Percentiles rank a stretch among this genome's conserved stretches.
Evolutionary conservation across 2,888 invertebrate species (phyloP).

Genomic region (Scaptomyza tumidula): DNA sequence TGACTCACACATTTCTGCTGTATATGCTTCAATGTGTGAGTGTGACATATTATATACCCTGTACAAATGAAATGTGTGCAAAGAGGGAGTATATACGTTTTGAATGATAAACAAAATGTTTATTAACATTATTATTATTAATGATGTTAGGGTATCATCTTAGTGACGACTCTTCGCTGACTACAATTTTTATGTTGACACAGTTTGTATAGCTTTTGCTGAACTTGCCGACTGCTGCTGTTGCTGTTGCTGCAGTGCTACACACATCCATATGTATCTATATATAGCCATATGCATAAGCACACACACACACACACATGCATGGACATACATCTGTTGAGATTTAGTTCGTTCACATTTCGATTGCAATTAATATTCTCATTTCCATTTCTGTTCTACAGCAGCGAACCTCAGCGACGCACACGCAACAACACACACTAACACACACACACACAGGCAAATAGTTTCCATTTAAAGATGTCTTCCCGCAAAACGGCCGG

Average conservation of each 20-base stretch:
- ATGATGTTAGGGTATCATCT: slow-evolving; percentile 12
- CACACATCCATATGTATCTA: slow-evolving; percentile 50
- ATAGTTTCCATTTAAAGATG: slow-evolving; percentile 86
- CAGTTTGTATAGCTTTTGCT: slow-evolving; percentile 67
- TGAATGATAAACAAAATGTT: too few relatives aligned
- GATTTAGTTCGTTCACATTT: slow-evolving; percentile 15
- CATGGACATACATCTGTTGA: neutral
- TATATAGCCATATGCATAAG: slow-evolving; percentile 60
- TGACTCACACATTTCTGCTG: slow-evolving; percentile 48
- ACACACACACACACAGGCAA: slow-evolving; percentile 5
- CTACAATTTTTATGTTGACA: slow-evolving; percentile 56
- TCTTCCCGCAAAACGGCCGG: slow-evolving; percentile 98
- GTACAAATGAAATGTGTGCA: neutral
- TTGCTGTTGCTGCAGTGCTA: slow-evolving; percentile 30
- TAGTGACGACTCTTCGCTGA: neutral
- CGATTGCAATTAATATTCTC: slow-evolving; percentile 23
- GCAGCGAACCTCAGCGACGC: slow-evolving; percentile 18
- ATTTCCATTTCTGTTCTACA: slow-evolving; percentile 6
- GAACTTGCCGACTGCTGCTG: slow-evolving; percentile 57
- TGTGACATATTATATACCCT: slow-evolving; percentile 14
- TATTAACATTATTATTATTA: too few relatives aligned
- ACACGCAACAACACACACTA: slow-evolving; percentile 23
- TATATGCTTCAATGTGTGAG: neutral
- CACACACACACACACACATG: slow-evolving; percentile 11
- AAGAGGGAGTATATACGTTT: neutral